Percentiles rank a stretch among this genome's conserved stretches.
Evolutionary conservation across 2,113 vertebrate genomes (phyloP).

Genomic region (Osmerus mordax): DNA sequence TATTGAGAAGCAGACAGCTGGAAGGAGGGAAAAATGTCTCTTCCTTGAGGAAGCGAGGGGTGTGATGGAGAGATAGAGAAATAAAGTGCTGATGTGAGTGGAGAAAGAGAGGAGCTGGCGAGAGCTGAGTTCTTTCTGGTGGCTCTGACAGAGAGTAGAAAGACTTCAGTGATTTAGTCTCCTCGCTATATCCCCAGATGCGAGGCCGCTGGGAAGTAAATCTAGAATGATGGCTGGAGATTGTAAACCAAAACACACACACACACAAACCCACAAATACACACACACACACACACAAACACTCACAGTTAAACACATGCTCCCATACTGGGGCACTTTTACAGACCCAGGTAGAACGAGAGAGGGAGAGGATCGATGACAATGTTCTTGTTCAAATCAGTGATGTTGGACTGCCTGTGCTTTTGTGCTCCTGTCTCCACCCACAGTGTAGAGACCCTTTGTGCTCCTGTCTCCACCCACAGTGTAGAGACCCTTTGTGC

Average conservation of each 20-base stretch:
- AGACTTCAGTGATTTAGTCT: conserved; percentile 25
- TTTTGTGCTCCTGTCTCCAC: not conserved
- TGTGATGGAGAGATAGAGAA: not conserved
- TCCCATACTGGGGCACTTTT: not conserved
- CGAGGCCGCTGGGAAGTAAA: conserved; percentile 25
- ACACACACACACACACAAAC: not conserved
- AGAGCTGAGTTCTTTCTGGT: not conserved
- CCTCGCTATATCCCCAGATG: conserved; percentile 1
- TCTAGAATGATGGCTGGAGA: not conserved
- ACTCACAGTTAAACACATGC: not conserved
- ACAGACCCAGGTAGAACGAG: not conserved
- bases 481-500: not conserved
- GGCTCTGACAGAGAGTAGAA: conserved; percentile 1
- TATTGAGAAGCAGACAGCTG: not conserved
- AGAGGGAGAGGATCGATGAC: conserved; percentile 20
- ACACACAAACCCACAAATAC: not conserved
- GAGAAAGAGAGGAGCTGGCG: not conserved
- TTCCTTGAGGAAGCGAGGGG: not conserved
- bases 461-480: no score
- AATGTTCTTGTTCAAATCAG: conserved; percentile 3
- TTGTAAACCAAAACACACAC: not conserved
- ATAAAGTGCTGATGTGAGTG: not conserved
- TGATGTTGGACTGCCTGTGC: conserved; percentile 6
- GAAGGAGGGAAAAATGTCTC: not conserved
- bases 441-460: not conserved